phyloP scores from a whole-genome alignment of 2,888 invertebrate species.

The Drosophila sordidapex region DNA sequence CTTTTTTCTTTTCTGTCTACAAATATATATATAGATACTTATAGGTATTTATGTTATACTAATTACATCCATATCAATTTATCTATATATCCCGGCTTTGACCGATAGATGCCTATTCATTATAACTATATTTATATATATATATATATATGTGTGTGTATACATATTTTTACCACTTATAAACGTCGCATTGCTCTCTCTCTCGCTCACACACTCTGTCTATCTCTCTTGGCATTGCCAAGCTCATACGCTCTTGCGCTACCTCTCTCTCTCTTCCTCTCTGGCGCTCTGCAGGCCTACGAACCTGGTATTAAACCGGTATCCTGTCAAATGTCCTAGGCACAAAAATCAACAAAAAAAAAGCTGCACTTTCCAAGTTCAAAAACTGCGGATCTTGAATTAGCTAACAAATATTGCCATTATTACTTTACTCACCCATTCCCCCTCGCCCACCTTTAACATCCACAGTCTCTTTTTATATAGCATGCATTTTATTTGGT shows the following conservation, averaged over 20 bases:
- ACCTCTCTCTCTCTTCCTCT: conserved; percentile 12
- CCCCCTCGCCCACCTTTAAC: neutral
- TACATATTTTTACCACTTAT: conserved; percentile 34
- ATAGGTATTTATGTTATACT: conserved; percentile 20
- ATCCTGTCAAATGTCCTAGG: conserved; percentile 62
- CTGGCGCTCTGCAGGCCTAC: conserved; percentile 11
- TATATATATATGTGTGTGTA: neutral
- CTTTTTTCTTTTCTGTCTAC: conserved; percentile 33
- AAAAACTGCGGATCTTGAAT: conserved; percentile 42
- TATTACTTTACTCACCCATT: neutral
- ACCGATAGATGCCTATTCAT: neutral
- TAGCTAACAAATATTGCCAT: neutral
- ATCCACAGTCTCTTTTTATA: neutral
- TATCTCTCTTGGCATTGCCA: conserved; percentile 5
- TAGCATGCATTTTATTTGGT: conserved; percentile 3
- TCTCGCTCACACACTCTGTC: neutral
- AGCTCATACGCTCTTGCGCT: conserved; percentile 10
- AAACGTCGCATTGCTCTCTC: conserved; percentile 8
- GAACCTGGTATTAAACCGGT: conserved; percentile 60
- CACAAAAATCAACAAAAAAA: conserved; percentile 2
- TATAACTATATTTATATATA: conserved; percentile 10
- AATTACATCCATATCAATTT: neutral
- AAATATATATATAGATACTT: conserved; percentile 18
- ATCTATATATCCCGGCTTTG: neutral
- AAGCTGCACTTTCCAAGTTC: conserved; percentile 11